A percentile compares a stretch with the other conserved stretches of the same genome.
These are phyloP conservation scores for Sceloporus undulatus DNA, from an alignment of 2,113 vertebrate genomes.

Conservation along the genomic window DNA sequence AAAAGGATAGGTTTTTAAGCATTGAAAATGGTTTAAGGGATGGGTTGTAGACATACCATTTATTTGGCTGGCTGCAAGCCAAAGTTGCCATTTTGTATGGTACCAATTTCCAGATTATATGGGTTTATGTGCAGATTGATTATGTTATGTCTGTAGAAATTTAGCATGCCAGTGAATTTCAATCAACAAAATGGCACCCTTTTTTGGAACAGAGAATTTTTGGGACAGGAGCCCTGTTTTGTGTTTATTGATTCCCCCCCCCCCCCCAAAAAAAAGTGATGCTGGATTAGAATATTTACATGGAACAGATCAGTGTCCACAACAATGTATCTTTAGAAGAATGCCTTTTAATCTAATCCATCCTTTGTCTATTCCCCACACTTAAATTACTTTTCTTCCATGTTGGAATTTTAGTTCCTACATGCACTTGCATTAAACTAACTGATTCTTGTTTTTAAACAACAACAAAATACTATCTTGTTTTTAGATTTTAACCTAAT, in stretches of 20 bases:
- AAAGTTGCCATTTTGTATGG: neutral
- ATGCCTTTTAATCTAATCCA: conserved; percentile 29
- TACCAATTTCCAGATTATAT: neutral
- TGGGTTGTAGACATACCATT: too few species aligned
- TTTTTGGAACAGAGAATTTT: neutral
- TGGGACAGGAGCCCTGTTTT: neutral
- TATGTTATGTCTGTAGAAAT: neutral
- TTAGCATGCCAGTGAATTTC: neutral
- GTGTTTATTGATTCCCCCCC: neutral
- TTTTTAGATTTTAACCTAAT: neutral
- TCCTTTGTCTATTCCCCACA: conserved; percentile 21
- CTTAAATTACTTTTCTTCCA: neutral
- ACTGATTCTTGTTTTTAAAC: neutral
- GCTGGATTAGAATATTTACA: neutral
- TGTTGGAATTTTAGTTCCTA: neutral
- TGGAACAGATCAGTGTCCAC: conserved; percentile 5
- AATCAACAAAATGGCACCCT: neutral
- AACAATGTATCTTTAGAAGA: conserved; percentile 23
- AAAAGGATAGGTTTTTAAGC: neutral
- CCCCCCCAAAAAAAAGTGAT: neutral
- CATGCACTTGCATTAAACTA: conserved; percentile 2
- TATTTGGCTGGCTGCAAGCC: neutral
- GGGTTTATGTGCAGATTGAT: neutral
- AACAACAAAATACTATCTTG: neutral
- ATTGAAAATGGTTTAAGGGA: too few species aligned